phyloP scores from a whole-genome alignment of 1,140 invertebrate genomes.

The Ostrea denselamellosa region DNA sequence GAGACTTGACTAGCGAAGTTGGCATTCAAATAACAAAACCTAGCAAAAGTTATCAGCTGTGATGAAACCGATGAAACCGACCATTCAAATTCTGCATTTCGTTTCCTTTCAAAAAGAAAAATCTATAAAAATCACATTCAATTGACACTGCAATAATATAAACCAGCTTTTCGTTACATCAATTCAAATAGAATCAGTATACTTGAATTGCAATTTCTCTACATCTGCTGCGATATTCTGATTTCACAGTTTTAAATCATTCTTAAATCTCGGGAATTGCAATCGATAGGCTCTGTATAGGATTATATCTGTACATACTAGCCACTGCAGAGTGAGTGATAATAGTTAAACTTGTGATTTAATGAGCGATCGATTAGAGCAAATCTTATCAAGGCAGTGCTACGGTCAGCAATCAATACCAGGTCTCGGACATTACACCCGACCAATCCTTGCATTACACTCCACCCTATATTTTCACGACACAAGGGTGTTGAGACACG shows the following conservation, averaged over 20 bases:
- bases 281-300: neutral
- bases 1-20: neutral
- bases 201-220: neutral
- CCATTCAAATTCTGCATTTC: neutral
- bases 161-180: neutral
- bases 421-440: neutral
- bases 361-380: conserved; percentile 13
- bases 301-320: neutral
- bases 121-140: neutral
- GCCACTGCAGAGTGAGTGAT: neutral
- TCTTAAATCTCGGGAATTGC: neutral
- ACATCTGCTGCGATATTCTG: neutral
- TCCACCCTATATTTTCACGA: neutral
- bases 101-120: neutral
- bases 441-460: neutral
- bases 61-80: neutral
- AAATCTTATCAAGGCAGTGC: neutral
- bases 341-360: neutral
- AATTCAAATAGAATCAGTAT: neutral
- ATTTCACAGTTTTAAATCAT: neutral
- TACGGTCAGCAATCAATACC: neutral
- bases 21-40: neutral
- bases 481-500: neutral
- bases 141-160: neutral
- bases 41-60: neutral